Conservation (phyloP, 2,113 vertebrate species). For the Chionis minor region DNA sequence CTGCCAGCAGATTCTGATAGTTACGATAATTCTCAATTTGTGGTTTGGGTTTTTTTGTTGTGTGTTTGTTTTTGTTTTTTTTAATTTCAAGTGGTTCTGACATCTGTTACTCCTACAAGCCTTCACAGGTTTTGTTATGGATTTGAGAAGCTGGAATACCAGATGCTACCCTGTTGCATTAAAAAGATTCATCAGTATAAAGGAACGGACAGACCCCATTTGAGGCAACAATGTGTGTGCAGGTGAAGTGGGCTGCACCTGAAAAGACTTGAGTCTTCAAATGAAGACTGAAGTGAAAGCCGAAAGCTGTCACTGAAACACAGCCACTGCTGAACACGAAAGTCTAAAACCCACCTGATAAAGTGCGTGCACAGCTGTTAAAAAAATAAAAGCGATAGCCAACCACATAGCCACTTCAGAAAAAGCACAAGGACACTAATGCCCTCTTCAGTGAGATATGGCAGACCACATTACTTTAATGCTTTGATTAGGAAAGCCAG, state of each 20-base stretch:
- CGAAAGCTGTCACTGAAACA: neutral
- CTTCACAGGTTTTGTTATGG: neutral
- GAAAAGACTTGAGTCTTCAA: neutral
- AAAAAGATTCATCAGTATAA: neutral
- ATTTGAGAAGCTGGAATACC: neutral
- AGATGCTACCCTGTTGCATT: neutral
- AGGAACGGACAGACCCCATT: fast-evolving
- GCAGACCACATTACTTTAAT: neutral
- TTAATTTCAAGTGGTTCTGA: neutral
- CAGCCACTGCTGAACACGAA: neutral
- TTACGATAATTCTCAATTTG: neutral
- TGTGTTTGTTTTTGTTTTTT: neutral
- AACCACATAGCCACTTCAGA: neutral
- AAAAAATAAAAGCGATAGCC: neutral
- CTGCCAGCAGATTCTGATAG: neutral
- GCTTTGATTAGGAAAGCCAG: neutral
- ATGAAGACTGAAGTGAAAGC: neutral
- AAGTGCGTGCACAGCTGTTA: neutral
- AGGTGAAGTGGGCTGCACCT: neutral
- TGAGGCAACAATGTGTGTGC: neutral
- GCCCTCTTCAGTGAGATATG: neutral
- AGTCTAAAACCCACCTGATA: neutral
- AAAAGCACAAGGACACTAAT: neutral
- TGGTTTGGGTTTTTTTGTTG: too few species aligned
- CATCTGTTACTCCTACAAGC: neutral